A percentile compares a stretch with the other conserved stretches of the same genome.
Conservation (phyloP, 30 jellyfish, hydroid and myxozoan species). For the Aurelia aurita region DNA sequence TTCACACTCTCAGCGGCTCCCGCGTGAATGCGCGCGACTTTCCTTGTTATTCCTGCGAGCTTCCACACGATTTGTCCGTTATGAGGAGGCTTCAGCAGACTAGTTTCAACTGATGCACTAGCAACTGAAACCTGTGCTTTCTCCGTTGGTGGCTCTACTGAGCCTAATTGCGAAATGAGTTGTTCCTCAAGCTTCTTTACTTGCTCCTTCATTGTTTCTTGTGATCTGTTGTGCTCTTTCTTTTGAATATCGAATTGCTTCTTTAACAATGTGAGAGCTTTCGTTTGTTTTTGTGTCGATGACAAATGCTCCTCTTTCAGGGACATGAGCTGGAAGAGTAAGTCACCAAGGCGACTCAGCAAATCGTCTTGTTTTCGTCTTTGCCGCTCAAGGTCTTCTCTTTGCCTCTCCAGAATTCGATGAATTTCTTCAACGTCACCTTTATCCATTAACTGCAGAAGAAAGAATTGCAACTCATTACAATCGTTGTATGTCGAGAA, state of each 20-base stretch:
- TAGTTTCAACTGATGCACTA: background rate
- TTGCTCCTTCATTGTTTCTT: slow-evolving; percentile 65
- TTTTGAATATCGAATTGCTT: slow-evolving; percentile 81
- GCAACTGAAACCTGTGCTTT: background rate
- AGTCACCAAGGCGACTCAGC: slow-evolving; percentile 78
- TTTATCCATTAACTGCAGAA: slow-evolving; percentile 46
- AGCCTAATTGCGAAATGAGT: slow-evolving; percentile 5
- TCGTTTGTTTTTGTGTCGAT: slow-evolving; percentile 87
- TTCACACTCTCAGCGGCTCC: slow-evolving; percentile 83
- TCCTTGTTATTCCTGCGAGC: slow-evolving; percentile 77
- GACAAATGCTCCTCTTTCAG: slow-evolving; percentile 87
- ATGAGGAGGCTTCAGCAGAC: no score
- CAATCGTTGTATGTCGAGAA: no score
- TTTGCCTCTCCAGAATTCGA: slow-evolving; percentile 63
- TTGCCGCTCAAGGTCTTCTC: slow-evolving; percentile 81
- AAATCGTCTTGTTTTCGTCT: slow-evolving; percentile 82
- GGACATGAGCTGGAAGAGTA: slow-evolving; percentile 80
- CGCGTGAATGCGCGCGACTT: slow-evolving; percentile 76
- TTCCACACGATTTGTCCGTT: slow-evolving; percentile 86
- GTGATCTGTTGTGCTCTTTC: slow-evolving; percentile 79
- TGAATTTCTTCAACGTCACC: slow-evolving; percentile 69
- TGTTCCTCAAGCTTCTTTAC: slow-evolving; percentile 72
- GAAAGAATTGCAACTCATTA: no score
- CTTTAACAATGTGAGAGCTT: slow-evolving; percentile 81
- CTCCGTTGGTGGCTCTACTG: background rate